Percentiles rank a stretch among this genome's conserved stretches.
phyloP scores from a whole-genome alignment of 2,888 invertebrate genomes.

The Scaptomyza reducta region DNA sequence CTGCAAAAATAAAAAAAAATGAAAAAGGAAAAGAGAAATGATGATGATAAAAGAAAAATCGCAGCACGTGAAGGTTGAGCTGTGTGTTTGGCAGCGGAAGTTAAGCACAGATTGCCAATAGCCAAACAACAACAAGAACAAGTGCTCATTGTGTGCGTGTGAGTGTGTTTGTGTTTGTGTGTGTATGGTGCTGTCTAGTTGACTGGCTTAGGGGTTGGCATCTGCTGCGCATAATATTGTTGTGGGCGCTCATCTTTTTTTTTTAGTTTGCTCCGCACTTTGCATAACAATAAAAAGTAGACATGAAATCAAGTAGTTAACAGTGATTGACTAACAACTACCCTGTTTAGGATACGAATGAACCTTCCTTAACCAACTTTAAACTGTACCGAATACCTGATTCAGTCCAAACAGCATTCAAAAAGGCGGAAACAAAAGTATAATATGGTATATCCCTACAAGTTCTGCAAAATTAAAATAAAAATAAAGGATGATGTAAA shows the following conservation, averaged over 20 bases:
- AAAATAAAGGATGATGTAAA: background rate
- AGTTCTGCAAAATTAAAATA: background rate
- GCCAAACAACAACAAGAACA: slow-evolving; percentile 34
- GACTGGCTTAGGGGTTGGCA: slow-evolving; percentile 36
- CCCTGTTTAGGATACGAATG: background rate
- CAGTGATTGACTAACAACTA: slow-evolving; percentile 7
- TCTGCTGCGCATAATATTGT: slow-evolving; percentile 24
- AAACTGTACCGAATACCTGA: background rate
- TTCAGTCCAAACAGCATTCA: background rate
- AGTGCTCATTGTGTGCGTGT: background rate
- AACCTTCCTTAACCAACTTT: background rate
- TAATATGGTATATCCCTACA: slow-evolving; percentile 12
- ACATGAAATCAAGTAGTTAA: background rate
- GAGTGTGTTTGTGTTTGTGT: background rate
- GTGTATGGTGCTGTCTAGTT: slow-evolving; percentile 21
- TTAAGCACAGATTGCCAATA: slow-evolving; percentile 68
- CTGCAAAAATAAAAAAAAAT: slow-evolving; percentile 10
- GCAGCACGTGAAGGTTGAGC: slow-evolving; percentile 24
- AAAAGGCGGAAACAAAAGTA: slow-evolving; percentile 13
- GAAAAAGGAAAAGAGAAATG: background rate
- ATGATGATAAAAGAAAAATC: slow-evolving; percentile 14
- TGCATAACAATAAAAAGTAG: slow-evolving; percentile 2
- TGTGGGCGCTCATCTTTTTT: slow-evolving; percentile 8
- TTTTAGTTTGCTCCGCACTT: slow-evolving; percentile 12
- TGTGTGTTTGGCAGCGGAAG: slow-evolving; percentile 60